Percentiles rank a stretch among this genome's conserved stretches.
Evolutionary conservation across 1,140 invertebrate genomes (phyloP).

Genomic region (Bemisia tabaci): DNA sequence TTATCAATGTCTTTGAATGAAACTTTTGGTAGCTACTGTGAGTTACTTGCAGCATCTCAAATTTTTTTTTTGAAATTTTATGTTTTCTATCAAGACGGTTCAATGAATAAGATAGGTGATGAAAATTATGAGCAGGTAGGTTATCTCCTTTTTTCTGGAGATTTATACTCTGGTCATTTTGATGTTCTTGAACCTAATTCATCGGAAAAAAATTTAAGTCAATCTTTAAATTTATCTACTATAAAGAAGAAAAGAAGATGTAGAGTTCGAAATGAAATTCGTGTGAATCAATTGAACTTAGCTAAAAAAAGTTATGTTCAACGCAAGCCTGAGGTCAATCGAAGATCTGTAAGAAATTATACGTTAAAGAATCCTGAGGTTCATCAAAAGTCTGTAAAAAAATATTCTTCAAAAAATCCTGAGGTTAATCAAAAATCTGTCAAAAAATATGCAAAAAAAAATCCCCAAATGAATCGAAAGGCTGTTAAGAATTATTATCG

Average conservation of each 20-base stretch:
- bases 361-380: not conserved
- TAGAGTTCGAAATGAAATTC: not conserved
- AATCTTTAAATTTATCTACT: not conserved
- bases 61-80: not conserved
- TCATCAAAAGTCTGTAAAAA: not conserved
- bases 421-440: not conserved
- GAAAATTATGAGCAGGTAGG: not conserved
- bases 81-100: not conserved
- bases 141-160: not conserved
- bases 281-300: not conserved
- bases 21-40: not conserved
- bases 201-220: not conserved
- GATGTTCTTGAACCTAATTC: not conserved
- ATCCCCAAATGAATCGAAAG: not conserved
- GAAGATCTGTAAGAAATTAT: not conserved
- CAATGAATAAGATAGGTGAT: not conserved
- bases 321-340: not conserved
- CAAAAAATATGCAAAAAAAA: not conserved
- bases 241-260: not conserved
- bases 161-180: not conserved
- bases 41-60: not conserved
- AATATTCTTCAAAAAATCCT: not conserved
- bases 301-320: not conserved
- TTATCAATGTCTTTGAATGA: not conserved
- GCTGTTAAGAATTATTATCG: not conserved